Conservation (phyloP, 2,888 invertebrate genomes). For the Coecobrya sp. region DNA sequence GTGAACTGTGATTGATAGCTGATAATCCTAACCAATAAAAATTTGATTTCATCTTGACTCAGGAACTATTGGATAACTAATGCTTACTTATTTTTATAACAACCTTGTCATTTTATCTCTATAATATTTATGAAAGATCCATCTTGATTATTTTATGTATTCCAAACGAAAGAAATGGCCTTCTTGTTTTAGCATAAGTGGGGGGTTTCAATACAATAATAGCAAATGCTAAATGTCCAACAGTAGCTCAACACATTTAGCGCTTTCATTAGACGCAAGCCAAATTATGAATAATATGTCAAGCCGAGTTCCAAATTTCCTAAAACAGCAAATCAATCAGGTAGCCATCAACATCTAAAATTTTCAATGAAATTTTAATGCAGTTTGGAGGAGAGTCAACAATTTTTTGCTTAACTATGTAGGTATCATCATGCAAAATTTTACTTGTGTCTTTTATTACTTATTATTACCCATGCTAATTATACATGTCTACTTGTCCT, state of each 20-base stretch:
- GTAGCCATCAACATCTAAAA: neutral
- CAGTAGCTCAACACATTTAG: neutral
- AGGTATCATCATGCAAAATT: neutral
- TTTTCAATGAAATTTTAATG: neutral
- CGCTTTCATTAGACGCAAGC: neutral
- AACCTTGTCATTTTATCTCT: neutral
- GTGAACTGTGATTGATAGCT: constrained; percentile 50
- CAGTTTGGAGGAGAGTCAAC: neutral
- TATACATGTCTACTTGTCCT: constrained; percentile 36
- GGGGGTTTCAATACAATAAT: too few relatives aligned
- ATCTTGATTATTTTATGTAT: neutral
- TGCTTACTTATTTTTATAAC: neutral
- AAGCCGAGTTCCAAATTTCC: constrained; percentile 9
- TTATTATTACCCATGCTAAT: constrained; percentile 21
- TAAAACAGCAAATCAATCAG: constrained; percentile 12
- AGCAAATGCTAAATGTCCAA: neutral
- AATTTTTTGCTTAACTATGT: constrained; percentile 22
- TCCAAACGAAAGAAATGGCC: neutral
- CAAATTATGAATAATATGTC: neutral
- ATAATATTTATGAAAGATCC: neutral
- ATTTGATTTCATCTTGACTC: constrained; percentile 35
- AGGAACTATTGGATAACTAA: constrained; percentile 19
- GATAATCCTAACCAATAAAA: constrained; percentile 37
- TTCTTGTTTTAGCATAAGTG: neutral
- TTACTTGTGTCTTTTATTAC: neutral